These are phyloP conservation scores for Osedax fenrisi DNA, from an alignment of 2,888 invertebrate genomes.

Conservation along the genomic window DNA sequence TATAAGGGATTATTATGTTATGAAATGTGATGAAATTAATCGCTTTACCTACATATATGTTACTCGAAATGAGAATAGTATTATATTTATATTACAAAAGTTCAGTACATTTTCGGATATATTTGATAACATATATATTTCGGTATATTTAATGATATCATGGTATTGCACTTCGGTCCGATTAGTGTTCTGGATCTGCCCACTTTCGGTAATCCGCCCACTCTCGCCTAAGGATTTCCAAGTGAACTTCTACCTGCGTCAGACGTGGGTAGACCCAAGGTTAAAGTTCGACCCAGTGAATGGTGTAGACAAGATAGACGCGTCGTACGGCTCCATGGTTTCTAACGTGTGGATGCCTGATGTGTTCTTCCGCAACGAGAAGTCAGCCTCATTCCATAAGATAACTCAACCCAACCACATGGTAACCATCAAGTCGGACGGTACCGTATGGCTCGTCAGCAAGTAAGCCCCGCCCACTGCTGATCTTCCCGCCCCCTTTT, in stretches of 20 bases:
- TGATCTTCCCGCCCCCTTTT: too few relatives aligned
- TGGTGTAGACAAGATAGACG: constrained; percentile 7
- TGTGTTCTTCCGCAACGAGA: constrained; percentile 35
- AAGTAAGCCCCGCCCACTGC: constrained; percentile 31
- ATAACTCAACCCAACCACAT: constrained; percentile 26
- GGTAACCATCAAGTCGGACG: constrained; percentile 22
- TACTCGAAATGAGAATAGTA: too few relatives aligned
- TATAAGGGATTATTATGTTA: too few relatives aligned
- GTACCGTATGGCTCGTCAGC: constrained; percentile 29
- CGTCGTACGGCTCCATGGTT: constrained; percentile 31
- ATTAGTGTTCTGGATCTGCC: too few relatives aligned
- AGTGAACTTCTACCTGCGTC: constrained; percentile 79
- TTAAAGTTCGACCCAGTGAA: constrained; percentile 49
- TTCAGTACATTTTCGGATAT: too few relatives aligned
- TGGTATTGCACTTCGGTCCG: too few relatives aligned
- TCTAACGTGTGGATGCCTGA: constrained; percentile 35
- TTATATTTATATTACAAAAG: too few relatives aligned
- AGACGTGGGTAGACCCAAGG: constrained; percentile 80
- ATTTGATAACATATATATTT: too few relatives aligned
- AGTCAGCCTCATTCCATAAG: constrained; percentile 27
- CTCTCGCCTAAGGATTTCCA: constrained; percentile 94
- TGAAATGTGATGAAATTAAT: too few relatives aligned
- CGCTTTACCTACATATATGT: too few relatives aligned
- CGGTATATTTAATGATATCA: too few relatives aligned
- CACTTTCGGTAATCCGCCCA: too few relatives aligned